Conservation (phyloP, 1,140 invertebrate species). For the Pogonognathellus flavescens region DNA sequence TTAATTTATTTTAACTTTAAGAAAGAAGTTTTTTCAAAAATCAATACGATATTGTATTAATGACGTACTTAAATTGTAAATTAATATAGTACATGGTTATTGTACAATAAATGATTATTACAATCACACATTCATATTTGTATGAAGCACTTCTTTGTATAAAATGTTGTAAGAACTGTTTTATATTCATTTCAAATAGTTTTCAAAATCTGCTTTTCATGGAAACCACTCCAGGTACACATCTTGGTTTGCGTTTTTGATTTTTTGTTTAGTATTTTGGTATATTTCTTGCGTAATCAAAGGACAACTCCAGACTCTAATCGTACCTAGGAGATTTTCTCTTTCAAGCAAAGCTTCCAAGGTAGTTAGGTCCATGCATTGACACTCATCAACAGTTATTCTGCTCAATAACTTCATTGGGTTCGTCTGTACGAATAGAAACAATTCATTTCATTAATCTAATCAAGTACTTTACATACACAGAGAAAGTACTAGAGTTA, state of each 20-base stretch:
- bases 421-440: slow-evolving; percentile 67
- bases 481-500: not conserved
- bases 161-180: too few relatives aligned
- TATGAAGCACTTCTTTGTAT: too few relatives aligned
- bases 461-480: not conserved
- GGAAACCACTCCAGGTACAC: slow-evolving; percentile 68
- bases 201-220: not conserved
- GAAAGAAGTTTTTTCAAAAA: too few relatives aligned
- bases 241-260: slow-evolving; percentile 67
- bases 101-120: too few relatives aligned
- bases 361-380: slow-evolving; percentile 60
- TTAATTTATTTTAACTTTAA: too few relatives aligned
- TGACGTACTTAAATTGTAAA: too few relatives aligned
- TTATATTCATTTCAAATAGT: too few relatives aligned
- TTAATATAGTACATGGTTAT: too few relatives aligned
- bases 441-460: not conserved
- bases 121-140: too few relatives aligned
- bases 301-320: slow-evolving; percentile 69
- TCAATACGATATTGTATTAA: too few relatives aligned
- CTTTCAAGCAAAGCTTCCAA: slow-evolving; percentile 66
- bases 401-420: slow-evolving; percentile 67
- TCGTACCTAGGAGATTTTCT: slow-evolving; percentile 67
- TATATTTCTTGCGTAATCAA: slow-evolving; percentile 63
- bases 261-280: slow-evolving; percentile 54
- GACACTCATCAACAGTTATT: slow-evolving; percentile 68